Conservation (phyloP, 2,888 invertebrate genomes). For the Torymus auratus region DNA sequence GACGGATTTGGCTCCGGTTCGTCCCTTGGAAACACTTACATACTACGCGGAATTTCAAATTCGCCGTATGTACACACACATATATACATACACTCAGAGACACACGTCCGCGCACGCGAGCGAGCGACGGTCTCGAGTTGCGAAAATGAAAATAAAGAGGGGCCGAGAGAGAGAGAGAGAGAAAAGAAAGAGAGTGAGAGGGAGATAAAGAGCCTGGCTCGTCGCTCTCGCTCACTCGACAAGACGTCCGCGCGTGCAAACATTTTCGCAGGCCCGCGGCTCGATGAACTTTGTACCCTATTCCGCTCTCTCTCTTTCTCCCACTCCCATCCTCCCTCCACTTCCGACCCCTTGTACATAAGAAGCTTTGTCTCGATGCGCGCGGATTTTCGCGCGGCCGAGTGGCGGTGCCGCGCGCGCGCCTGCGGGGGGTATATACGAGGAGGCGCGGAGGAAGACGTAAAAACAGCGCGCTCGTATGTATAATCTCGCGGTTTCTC, state of each 20-base stretch:
- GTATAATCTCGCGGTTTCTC: neutral
- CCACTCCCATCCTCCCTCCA: no score
- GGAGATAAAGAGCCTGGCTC: slow-evolving; percentile 35
- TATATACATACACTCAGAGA: neutral
- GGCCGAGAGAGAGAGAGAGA: neutral
- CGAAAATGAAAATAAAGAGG: slow-evolving; percentile 5
- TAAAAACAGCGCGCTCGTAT: neutral
- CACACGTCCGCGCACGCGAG: neutral
- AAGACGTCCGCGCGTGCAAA: slow-evolving; percentile 29
- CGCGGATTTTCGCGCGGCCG: slow-evolving; percentile 7
- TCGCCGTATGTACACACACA: neutral
- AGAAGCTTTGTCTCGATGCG: slow-evolving; percentile 19
- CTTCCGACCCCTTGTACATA: neutral
- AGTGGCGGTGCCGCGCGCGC: neutral
- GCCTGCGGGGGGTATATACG: neutral
- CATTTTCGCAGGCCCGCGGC: slow-evolving; percentile 32
- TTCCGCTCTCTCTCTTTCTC: no score
- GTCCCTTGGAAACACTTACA: neutral
- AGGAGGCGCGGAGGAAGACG: neutral
- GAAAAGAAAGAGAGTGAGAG: slow-evolving; percentile 13
- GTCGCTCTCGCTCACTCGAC: slow-evolving; percentile 8
- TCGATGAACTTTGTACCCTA: slow-evolving; percentile 31
- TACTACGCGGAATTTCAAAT: slow-evolving; percentile 31
- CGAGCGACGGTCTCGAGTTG: neutral
- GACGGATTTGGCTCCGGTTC: no score